A percentile compares a stretch with the other conserved stretches of the same genome.
phyloP scores from a whole-genome alignment of 2,113 vertebrate species.

The Eleginops maclovinus region DNA sequence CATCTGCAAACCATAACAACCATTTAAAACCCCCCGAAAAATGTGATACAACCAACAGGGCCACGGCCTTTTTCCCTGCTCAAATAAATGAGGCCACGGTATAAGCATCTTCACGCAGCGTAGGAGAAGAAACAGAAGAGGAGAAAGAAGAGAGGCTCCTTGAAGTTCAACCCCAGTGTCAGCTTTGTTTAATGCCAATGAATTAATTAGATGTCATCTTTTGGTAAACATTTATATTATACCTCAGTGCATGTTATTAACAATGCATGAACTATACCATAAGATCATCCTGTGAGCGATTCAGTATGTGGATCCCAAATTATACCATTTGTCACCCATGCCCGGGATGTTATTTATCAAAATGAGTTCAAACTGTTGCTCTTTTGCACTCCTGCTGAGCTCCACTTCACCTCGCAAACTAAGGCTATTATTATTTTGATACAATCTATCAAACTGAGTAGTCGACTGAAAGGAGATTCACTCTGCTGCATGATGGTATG shows the following conservation, averaged over 20 bases:
- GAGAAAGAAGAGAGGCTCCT: constrained; percentile 25
- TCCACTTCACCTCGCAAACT: constrained; percentile 37
- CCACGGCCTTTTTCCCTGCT: constrained; percentile 52
- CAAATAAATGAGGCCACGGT: constrained; percentile 70
- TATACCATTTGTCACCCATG: constrained; percentile 39
- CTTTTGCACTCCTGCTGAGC: constrained; percentile 19
- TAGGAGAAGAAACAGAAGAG: constrained; percentile 26
- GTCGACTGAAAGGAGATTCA: constrained; percentile 37
- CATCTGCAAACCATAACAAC: constrained; percentile 84
- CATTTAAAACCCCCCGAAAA: constrained; percentile 60
- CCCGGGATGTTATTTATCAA: constrained; percentile 55
- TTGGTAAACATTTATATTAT: constrained; percentile 61
- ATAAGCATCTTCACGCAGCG: constrained; percentile 62
- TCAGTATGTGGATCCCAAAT: constrained; percentile 32
- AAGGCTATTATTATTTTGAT: constrained; percentile 48
- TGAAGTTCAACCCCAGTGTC: constrained; percentile 28
- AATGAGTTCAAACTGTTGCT: constrained; percentile 55
- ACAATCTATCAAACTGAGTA: constrained; percentile 29
- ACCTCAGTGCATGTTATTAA: constrained; percentile 27
- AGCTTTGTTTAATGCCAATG: constrained; percentile 38
- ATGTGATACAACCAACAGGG: constrained; percentile 73
- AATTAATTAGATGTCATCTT: constrained; percentile 55
- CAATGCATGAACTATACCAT: constrained; percentile 15
- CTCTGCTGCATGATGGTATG: constrained; percentile 39
- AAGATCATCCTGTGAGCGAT: constrained; percentile 21